Conservation (phyloP, 1,140 invertebrate species). For the Cyrtorhinus lividipennis region DNA sequence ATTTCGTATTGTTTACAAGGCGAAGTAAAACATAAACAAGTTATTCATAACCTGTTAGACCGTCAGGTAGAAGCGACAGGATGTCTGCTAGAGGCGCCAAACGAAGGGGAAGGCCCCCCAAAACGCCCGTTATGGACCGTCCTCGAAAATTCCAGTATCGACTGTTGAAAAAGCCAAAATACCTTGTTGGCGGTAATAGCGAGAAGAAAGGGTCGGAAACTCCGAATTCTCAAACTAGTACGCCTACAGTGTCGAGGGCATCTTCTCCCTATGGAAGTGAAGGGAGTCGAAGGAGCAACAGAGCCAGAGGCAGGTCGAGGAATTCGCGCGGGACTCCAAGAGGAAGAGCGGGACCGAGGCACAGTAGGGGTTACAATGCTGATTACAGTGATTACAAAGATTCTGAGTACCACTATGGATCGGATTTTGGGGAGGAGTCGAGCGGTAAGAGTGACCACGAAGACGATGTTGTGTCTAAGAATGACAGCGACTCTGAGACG, state of each 20-base stretch:
- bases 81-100: constrained; percentile 75
- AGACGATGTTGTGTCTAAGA: constrained; percentile 47
- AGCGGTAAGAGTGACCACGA: constrained; percentile 62
- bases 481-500: constrained; percentile 47
- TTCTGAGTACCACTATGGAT: constrained; percentile 79
- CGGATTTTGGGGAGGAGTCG: constrained; percentile 72
- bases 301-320: constrained; percentile 29
- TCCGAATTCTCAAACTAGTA: constrained; percentile 46
- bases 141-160: constrained; percentile 72
- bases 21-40: constrained; percentile 36
- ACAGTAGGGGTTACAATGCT: constrained; percentile 60
- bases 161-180: constrained; percentile 82
- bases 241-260: constrained; percentile 57
- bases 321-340: constrained; percentile 25
- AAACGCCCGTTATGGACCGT: constrained; percentile 67
- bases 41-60: constrained; percentile 29
- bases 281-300: constrained; percentile 45
- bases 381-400: constrained; percentile 56
- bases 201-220: constrained; percentile 46
- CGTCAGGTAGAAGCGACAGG: constrained; percentile 32
- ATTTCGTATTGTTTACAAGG: constrained; percentile 46
- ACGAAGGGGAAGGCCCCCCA: constrained; percentile 73
- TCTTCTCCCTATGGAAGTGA: constrained; percentile 58
- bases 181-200: constrained; percentile 46
- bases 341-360: constrained; percentile 32